A percentile compares a stretch with the other conserved stretches of the same genome.
Conservation (phyloP, 2,113 vertebrate genomes). For the Ictidomys tridecemlineatus region DNA sequence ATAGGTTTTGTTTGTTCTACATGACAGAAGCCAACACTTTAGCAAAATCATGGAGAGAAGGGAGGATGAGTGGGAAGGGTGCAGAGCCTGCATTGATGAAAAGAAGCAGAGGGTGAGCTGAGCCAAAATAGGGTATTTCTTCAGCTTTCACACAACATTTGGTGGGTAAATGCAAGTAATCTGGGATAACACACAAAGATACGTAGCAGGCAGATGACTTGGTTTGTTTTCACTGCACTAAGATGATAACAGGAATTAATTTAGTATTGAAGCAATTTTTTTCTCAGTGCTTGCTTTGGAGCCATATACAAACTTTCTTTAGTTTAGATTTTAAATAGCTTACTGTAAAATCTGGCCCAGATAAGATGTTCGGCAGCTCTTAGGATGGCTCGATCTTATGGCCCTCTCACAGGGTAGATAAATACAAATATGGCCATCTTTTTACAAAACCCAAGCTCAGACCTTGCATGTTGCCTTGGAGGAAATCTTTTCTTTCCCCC, state of each 20-base stretch:
- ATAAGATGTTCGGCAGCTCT: neutral
- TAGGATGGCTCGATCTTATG: neutral
- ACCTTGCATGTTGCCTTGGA: neutral
- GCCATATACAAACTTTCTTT: conserved; percentile 2
- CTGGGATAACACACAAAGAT: neutral
- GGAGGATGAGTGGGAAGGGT: neutral
- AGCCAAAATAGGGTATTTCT: neutral
- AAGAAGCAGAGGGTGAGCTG: neutral
- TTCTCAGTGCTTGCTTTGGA: neutral
- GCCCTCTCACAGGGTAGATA: neutral
- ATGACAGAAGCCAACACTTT: conserved; percentile 77
- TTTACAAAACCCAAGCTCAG: neutral
- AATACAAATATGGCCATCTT: neutral
- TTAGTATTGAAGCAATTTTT: neutral
- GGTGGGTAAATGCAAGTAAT: neutral
- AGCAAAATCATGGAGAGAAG: conserved; percentile 81
- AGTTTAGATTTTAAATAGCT: conserved; percentile 46
- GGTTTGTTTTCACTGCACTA: conserved; percentile 46
- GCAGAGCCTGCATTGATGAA: neutral
- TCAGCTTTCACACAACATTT: conserved; percentile 43
- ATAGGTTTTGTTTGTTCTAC: conserved; percentile 76
- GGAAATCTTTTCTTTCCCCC: neutral
- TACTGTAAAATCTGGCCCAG: conserved; percentile 32
- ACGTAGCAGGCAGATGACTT: neutral
- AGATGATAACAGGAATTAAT: conserved; percentile 23